Percentiles rank a stretch among this genome's conserved stretches.
Conservation (phyloP, 2,113 vertebrate genomes). For the Stegastes partitus region DNA sequence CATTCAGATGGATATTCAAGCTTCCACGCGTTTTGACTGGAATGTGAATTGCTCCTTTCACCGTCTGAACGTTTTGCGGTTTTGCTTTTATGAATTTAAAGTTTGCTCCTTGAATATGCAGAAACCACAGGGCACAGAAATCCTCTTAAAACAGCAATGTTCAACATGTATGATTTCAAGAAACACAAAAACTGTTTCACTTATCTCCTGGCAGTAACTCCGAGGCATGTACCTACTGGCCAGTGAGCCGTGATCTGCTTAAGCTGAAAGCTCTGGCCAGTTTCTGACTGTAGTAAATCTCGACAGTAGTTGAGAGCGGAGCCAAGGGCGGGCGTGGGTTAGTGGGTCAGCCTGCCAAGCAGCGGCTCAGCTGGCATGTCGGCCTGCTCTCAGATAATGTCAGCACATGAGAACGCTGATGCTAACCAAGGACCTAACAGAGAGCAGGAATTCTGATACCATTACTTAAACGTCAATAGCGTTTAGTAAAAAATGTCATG, state of each 20-base stretch:
- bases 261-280: conserved; percentile 6
- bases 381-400: conserved; percentile 41
- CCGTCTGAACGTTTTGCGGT: conserved; percentile 2
- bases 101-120: conserved; percentile 1
- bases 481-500: too few species aligned
- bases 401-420: conserved; percentile 18
- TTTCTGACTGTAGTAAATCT: conserved; percentile 48
- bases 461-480: neutral
- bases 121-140: neutral
- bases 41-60: conserved; percentile 4
- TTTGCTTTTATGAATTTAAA: conserved; percentile 3
- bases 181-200: neutral
- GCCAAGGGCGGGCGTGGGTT: conserved; percentile 46
- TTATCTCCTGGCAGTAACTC: conserved; percentile 6
- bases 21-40: conserved; percentile 10
- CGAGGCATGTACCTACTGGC: neutral
- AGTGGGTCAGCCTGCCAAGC: conserved; percentile 59
- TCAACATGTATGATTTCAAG: neutral
- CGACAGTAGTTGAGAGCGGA: conserved; percentile 19
- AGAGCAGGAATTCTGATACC: neutral
- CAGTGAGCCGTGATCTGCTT: conserved; percentile 6
- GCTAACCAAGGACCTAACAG: neutral
- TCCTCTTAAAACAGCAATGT: conserved; percentile 7
- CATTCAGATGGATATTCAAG: conserved; percentile 12
- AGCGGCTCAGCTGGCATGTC: conserved; percentile 35